These are phyloP conservation scores for Scarus forsteni DNA, from an alignment of 2,797 vertebrate genomes.

Conservation along the genomic window DNA sequence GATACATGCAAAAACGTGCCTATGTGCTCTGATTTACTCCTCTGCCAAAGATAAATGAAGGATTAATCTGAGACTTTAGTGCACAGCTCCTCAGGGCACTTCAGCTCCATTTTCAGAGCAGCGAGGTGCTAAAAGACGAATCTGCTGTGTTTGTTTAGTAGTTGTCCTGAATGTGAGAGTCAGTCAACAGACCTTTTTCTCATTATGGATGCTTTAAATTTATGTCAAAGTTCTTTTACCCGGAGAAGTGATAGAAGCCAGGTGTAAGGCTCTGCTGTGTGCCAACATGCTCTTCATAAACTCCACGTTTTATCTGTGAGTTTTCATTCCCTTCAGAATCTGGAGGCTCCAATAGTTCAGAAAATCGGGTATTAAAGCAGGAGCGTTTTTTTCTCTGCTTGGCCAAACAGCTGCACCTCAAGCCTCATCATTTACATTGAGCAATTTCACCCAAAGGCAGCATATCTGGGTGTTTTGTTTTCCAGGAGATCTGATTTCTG, in stretches of 20 bases:
- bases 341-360: constrained; percentile 11
- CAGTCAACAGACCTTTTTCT: constrained; percentile 24
- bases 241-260: constrained; percentile 33
- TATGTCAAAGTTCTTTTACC: constrained; percentile 25
- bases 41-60: background rate
- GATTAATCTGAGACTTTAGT: background rate
- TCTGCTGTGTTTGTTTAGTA: constrained; percentile 14
- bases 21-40: constrained; percentile 2
- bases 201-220: constrained; percentile 37
- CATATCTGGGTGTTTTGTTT: constrained; percentile 27
- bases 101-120: background rate
- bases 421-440: constrained; percentile 45
- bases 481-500: constrained; percentile 38
- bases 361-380: constrained; percentile 11
- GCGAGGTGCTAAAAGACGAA: background rate
- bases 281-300: constrained; percentile 29
- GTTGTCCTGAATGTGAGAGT: background rate
- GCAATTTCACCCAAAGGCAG: constrained; percentile 43
- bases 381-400: constrained; percentile 17
- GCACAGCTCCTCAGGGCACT: background rate
- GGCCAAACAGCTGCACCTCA: constrained; percentile 43
- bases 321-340: background rate
- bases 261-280: constrained; percentile 18
- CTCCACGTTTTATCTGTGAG: background rate
- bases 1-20: no score